Evolutionary conservation across 1,140 invertebrate species (phyloP), one percentile per base, ranked within the genome.

Genomic region (Macrotrachela quadricornifera): DNA sequence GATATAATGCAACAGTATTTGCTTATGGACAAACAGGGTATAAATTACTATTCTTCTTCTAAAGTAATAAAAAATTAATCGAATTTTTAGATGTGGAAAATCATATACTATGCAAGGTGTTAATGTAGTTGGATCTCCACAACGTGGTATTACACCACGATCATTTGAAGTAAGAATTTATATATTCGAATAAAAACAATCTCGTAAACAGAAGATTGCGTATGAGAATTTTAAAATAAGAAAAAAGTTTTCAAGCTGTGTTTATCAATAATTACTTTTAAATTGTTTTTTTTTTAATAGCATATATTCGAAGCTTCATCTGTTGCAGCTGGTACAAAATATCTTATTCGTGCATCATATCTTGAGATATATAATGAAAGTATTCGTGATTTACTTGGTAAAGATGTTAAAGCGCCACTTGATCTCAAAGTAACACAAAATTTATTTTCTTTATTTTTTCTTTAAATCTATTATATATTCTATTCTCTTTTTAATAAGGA

Each of bases 221-320:
- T n/a, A n/a, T n/a, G n/a, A 51, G 43, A 46, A 38, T 10, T 41
- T 58, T 18, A 14, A n/a, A 44, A 51, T 46, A 14, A 46, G 45
- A 0, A 6, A 36, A 42, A 12, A 43, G 18, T 13, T n/a, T 40
- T 54, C 18, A 38, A 43, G 40, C n/a, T 49, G 13, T 51, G 36
- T 51, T 48, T 54, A 51, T 51, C 38, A 43, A 44, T 14, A 9
- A 44, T 44, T 44, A 15, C 8, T 11, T 9, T 11, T 11, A 30
- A 50, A 13, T 9, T 13, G 6, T 41, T 18, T 13, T 17, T 53
- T 12, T 37, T 17, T 21, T 16, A 53, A 1, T 15, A 54, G 53
- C 86, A 91, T 60, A 77, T 90, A 45, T 92, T 91, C 70, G 85
- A 91, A 66, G 82, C 83, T 0, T 87, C 86, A 38, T 78, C 82